Conservation (phyloP, 2,888 invertebrate species). For the Drosophila anomalata region DNA sequence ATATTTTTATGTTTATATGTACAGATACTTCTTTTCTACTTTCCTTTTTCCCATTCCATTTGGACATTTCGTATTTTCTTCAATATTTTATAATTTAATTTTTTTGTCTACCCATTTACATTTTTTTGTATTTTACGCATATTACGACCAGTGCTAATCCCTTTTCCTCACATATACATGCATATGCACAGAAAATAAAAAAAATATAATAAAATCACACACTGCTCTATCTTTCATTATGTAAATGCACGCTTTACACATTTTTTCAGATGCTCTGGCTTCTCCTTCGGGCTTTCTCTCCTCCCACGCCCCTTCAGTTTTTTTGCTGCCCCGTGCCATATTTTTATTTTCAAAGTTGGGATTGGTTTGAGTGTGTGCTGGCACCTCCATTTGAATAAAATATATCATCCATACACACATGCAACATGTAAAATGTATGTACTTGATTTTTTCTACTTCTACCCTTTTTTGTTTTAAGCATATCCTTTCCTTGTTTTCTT, state of each 20-base stretch:
- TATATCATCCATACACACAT: constrained; percentile 19
- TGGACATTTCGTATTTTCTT: constrained; percentile 72
- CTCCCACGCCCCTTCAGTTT: constrained; percentile 30
- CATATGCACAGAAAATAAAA: not conserved
- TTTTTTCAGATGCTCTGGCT: constrained; percentile 44
- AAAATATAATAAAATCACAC: constrained; percentile 24
- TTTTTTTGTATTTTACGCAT: constrained; percentile 58
- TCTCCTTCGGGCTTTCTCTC: constrained; percentile 48
- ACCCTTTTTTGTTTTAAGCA: constrained; percentile 5
- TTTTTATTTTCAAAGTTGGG: constrained; percentile 52
- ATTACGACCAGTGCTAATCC: constrained; percentile 70
- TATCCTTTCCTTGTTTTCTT: not conserved
- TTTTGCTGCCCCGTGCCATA: not conserved
- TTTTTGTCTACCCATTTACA: constrained; percentile 39
- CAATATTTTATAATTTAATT: constrained; percentile 79
- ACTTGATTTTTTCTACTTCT: constrained; percentile 7
- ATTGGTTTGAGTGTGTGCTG: constrained; percentile 41
- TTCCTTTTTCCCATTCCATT: constrained; percentile 33
- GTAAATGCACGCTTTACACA: constrained; percentile 82
- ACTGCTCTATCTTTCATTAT: constrained; percentile 82
- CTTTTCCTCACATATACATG: constrained; percentile 46
- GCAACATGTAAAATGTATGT: constrained; percentile 25
- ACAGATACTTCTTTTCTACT: constrained; percentile 10
- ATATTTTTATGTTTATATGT: too few relatives aligned
- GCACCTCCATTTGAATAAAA: constrained; percentile 28